Evolutionary conservation across 1,140 invertebrate species (phyloP), one percentile per base, ranked within the genome.

Genomic region (Zaprionus africanus): DNA sequence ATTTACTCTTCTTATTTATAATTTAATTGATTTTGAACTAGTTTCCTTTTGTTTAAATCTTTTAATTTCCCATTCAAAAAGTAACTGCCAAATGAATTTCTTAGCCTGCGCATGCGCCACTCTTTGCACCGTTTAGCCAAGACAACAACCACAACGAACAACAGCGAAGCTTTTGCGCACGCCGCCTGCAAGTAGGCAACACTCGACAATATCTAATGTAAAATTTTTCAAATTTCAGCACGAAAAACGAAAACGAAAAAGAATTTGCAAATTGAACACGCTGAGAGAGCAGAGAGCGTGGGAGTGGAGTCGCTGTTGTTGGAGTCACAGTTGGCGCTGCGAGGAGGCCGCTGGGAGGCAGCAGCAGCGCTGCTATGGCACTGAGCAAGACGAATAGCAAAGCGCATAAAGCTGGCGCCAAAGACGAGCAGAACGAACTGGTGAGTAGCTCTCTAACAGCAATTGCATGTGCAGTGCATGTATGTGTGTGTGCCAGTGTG

Each of bases 381-480:
- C 64, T 88, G 70, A 88, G 85, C 70, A 90, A 87, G 36, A 81
- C 81, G 61, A 87, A 62, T 17, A 17, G 7, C 76, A 86, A 78
- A 80, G 71, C 85, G 75, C 41, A 46, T 11, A 90, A 85, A 74
- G 70, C 85, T 79, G 85, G 79, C 71, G 81, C 85, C 85, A 88
- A 88, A 85, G 85, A 90, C 72, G 76, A 88, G 76, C 85, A 88
- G 80, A 90, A 77, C 69, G 85, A 90, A 79, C 76, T 88, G 85
- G 85, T 88, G 73, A 88, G 85, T 81, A 67, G 41, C 51, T 53
- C 31, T 34, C 31, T 34, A 34, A 60, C 49, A 60, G 56, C 57
- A 72, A 56, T 22, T 22, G 26, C 41, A 57, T 49, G n/a, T 34
- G 12, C 12, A n/a, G 36, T 34, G 28, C 9, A 13, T 24, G n/a